phyloP scores from a whole-genome alignment of 2,797 vertebrate species.

The Thaleichthys pacificus region DNA sequence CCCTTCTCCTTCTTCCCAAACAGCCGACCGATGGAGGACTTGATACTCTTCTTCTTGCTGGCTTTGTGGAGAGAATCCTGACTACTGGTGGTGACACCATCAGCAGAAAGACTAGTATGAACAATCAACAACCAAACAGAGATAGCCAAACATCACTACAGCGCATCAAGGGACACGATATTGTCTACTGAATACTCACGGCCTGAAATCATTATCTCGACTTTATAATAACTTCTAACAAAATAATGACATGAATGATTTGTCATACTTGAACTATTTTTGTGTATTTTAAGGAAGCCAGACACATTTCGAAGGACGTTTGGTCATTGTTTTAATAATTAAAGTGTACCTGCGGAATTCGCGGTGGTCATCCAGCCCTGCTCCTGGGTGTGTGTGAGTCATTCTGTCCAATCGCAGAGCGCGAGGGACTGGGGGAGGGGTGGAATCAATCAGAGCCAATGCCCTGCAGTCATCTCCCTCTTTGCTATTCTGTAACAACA shows the following conservation, averaged over 20 bases:
- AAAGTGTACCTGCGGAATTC: constrained; percentile 78
- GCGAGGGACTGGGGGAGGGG: constrained; percentile 83
- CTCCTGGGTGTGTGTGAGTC: constrained; percentile 88
- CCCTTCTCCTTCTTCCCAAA: constrained; percentile 95
- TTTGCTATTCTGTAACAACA: constrained; percentile 81
- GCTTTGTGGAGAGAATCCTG: constrained; percentile 92
- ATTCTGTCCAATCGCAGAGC: constrained; percentile 87
- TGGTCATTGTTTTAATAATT: background rate
- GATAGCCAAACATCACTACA: background rate
- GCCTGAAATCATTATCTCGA: no score
- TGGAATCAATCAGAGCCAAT: constrained; percentile 84
- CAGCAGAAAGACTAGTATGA: constrained; percentile 70
- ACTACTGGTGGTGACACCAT: constrained; percentile 77
- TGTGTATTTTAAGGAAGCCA: no score
- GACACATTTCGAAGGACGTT: background rate
- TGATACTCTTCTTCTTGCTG: constrained; percentile 95
- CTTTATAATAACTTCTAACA: background rate
- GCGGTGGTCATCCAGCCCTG: constrained; percentile 84
- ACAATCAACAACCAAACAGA: constrained; percentile 1
- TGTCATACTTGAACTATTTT: no score
- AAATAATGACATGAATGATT: background rate
- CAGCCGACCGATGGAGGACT: constrained; percentile 90
- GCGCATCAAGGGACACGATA: background rate
- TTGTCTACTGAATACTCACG: background rate
- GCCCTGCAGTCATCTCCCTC: constrained; percentile 85